A percentile compares a stretch with the other conserved stretches of the same genome.
These are phyloP conservation scores for Stenopsyche tienmushanensis DNA, from an alignment of 1,140 invertebrate genomes.

Conservation along the genomic window DNA sequence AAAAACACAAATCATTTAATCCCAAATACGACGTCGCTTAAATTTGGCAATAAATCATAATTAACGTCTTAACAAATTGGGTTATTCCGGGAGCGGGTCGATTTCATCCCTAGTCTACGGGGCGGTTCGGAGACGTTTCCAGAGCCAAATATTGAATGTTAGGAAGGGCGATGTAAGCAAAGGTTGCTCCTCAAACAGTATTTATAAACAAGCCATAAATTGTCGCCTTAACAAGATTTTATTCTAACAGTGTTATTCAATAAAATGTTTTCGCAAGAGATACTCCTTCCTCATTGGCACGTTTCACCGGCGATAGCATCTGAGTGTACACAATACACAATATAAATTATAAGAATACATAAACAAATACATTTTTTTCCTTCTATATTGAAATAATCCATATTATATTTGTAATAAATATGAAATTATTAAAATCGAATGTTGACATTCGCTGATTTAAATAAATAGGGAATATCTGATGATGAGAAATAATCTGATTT, in stretches of 20 bases:
- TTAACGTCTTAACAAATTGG: too few species aligned
- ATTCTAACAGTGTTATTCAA: constrained; percentile 15
- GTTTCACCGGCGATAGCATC: not conserved
- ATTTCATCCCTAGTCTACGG: not conserved
- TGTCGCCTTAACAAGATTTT: constrained; percentile 40
- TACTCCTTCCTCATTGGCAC: constrained; percentile 3
- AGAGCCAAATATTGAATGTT: constrained; percentile 37
- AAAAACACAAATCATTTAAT: too few species aligned
- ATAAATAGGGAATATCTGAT: too few species aligned
- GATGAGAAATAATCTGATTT: too few species aligned
- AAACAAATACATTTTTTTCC: too few species aligned
- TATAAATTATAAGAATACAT: not conserved
- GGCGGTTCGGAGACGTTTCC: not conserved
- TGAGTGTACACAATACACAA: not conserved
- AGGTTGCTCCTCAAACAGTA: constrained; percentile 36
- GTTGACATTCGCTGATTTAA: too few species aligned
- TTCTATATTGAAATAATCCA: too few species aligned
- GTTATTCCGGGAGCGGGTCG: too few species aligned
- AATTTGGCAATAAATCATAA: too few species aligned
- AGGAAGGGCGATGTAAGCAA: constrained; percentile 22
- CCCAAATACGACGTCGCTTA: too few species aligned
- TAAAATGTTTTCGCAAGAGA: constrained; percentile 12
- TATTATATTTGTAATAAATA: too few species aligned
- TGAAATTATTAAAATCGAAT: too few species aligned
- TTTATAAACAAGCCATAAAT: constrained; percentile 42